A percentile compares a stretch with the other conserved stretches of the same genome.
phyloP scores from a whole-genome alignment of 1,140 invertebrate species.

The Leptonema lineaticorne region DNA sequence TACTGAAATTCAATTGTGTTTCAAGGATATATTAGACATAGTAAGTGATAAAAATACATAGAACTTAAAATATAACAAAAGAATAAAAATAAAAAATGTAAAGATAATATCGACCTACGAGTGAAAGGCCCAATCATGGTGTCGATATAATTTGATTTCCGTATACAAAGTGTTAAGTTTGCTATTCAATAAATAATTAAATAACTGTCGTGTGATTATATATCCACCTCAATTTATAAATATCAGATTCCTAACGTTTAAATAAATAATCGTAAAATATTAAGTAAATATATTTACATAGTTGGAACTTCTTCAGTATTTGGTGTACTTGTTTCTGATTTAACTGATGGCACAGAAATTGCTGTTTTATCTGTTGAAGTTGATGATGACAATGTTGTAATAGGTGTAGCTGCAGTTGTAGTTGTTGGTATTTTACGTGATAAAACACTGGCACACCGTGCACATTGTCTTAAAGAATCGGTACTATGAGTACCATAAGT shows the following conservation, averaged over 20 bases:
- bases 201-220: not conserved
- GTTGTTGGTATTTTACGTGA: conserved; percentile 28
- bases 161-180: no score
- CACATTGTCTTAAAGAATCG: conserved; percentile 46
- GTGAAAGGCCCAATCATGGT: no score
- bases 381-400: conserved; percentile 14
- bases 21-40: no score
- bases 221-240: not conserved
- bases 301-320: not conserved
- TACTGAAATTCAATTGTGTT: no score
- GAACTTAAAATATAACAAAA: no score
- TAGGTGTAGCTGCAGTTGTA: conserved; percentile 29
- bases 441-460: conserved; percentile 45
- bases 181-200: no score
- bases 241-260: not conserved
- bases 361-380: not conserved
- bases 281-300: not conserved
- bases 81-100: no score
- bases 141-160: no score
- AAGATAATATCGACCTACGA: no score
- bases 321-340: not conserved
- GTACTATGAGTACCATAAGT: conserved; percentile 47
- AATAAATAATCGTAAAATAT: not conserved
- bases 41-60: no score
- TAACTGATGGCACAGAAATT: not conserved